A percentile compares a stretch with the other conserved stretches of the same genome.
Conservation (phyloP, 2,888 invertebrate species). For the Chromoteleia sp. region DNA sequence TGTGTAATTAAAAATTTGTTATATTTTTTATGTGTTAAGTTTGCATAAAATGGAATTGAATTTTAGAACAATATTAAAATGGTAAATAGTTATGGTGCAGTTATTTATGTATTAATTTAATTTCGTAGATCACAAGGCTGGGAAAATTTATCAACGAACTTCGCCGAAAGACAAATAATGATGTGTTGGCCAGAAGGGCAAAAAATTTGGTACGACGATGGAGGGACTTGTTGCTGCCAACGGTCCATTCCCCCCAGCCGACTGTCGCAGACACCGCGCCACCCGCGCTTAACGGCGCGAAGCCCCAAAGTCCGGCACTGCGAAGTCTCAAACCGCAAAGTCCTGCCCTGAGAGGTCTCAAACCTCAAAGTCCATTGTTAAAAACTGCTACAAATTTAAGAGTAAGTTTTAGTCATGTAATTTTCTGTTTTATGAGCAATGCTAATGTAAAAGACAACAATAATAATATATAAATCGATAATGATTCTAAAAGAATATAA, state of each 20-base stretch:
- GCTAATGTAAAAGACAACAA: background rate
- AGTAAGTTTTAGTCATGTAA: constrained; percentile 74
- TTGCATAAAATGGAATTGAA: no score
- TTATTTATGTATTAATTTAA: constrained; percentile 3
- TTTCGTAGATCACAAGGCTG: constrained; percentile 94
- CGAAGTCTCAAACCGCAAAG: constrained; percentile 82
- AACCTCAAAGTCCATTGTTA: constrained; percentile 82
- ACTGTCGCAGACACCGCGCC: constrained; percentile 80
- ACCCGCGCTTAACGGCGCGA: constrained; percentile 80
- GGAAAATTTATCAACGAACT: constrained; percentile 97
- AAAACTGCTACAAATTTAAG: constrained; percentile 80
- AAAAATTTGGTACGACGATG: constrained; percentile 96
- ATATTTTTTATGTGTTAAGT: no score
- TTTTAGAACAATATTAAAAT: no score
- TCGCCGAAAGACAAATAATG: constrained; percentile 93
- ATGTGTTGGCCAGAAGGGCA: constrained; percentile 93
- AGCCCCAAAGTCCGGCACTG: constrained; percentile 80
- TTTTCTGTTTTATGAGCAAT: no score
- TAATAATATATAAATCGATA: no score
- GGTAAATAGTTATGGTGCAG: no score
- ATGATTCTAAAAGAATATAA: no score
- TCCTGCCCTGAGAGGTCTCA: constrained; percentile 79
- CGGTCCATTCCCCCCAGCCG: constrained; percentile 80
- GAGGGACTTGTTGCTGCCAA: constrained; percentile 93
- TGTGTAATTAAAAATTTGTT: no score